Conservation (phyloP, 2,113 vertebrate genomes). For the Vicugna pacos region DNA sequence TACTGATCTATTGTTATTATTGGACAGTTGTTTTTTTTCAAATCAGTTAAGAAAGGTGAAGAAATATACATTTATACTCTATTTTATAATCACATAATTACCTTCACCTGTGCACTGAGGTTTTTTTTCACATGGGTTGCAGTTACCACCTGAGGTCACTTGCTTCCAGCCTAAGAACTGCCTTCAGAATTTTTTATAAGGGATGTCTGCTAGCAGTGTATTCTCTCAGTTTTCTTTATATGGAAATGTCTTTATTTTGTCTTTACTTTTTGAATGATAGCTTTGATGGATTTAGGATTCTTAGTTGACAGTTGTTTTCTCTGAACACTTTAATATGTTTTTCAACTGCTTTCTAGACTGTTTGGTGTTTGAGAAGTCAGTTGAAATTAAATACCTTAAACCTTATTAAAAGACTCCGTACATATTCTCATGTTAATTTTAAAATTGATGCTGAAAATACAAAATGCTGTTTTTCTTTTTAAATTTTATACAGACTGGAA, state of each 20-base stretch:
- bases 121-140: background rate
- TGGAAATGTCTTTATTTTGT: background rate
- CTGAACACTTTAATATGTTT: background rate
- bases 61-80: background rate
- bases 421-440: background rate
- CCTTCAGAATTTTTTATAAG: background rate
- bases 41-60: background rate
- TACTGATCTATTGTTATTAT: background rate
- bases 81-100: background rate
- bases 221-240: background rate
- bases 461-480: background rate
- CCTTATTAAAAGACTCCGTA: background rate
- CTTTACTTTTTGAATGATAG: background rate
- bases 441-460: constrained; percentile 33
- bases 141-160: background rate
- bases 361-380: background rate
- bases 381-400: background rate
- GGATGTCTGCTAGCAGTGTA: background rate
- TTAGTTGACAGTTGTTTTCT: background rate
- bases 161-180: background rate
- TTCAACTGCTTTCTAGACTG: background rate
- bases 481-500: background rate
- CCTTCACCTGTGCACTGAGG: background rate
- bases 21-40: background rate
- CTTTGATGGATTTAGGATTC: background rate